A percentile compares a stretch with the other conserved stretches of the same genome.
phyloP scores from a whole-genome alignment of 2,113 vertebrate genomes.

The Pygathrix nemaeus region DNA sequence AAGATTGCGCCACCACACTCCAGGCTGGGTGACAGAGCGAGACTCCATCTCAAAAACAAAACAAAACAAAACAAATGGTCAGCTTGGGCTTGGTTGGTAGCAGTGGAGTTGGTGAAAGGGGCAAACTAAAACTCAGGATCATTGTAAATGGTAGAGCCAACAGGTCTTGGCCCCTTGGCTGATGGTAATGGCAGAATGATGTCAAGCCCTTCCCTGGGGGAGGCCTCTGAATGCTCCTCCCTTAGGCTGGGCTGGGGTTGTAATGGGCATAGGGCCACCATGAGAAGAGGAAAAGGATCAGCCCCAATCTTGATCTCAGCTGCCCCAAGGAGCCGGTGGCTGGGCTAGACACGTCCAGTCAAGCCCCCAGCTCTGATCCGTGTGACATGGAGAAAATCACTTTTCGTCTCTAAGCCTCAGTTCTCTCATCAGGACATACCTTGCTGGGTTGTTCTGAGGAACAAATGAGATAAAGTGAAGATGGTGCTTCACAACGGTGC shows the following conservation, averaged over 20 bases:
- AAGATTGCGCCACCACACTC: no score
- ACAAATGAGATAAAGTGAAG: not conserved
- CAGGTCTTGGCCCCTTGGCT: not conserved
- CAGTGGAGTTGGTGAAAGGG: not conserved
- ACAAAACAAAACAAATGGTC: no score
- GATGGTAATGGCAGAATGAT: not conserved
- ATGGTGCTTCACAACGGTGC: accelerated
- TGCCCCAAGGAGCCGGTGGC: not conserved
- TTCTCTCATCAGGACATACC: not conserved
- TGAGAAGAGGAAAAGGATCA: not conserved
- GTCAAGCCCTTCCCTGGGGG: not conserved
- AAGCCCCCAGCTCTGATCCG: not conserved
- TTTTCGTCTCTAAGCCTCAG: not conserved
- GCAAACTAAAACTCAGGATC: not conserved
- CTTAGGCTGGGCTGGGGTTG: not conserved
- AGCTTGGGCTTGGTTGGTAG: not conserved
- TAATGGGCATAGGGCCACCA: not conserved
- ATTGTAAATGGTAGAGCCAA: not conserved
- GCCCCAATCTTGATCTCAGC: not conserved
- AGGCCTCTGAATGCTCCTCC: not conserved
- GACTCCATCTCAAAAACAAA: no score
- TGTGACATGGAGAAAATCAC: not conserved
- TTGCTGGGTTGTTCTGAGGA: not conserved
- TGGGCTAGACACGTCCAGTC: not conserved
- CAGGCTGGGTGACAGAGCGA: no score